Base-by-base conservation (phyloP, 2,797 vertebrate species). In the Okamejei kenojei region DNA sequence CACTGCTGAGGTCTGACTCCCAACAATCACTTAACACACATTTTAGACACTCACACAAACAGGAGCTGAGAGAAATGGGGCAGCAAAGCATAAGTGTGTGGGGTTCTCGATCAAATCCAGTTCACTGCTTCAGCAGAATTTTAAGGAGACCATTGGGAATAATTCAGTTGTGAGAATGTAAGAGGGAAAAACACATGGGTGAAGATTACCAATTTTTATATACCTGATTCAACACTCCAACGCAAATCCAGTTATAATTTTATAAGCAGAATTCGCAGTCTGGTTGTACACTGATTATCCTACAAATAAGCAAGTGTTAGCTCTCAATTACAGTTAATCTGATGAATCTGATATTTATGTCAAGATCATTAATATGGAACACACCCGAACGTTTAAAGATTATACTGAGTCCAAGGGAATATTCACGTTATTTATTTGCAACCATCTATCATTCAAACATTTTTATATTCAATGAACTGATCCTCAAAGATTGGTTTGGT, bases 241-340 rank as follows among this genome's bases (percentile, higher is more conserved):
- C 74, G 76, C 71, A 92, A 76, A 92, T 17, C 90, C 90, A 91
- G 35, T 73, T 91, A 26, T 4, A 91, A 86, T 65, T 82, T 94
- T 94, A 93, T 77, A 21, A 92, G 26, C 92, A 93, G 93, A 90
- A 84, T 93, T 93, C 93, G 93, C 93, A 93, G 92, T 93, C 19
- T 93, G 1, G 80, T 93, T 94, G 93, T 93, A 94, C 93, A 74
- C 94, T 95, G 95, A 95, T 94, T 93, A 1, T 95, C 93, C 95
- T 95, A 93, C 26, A 95, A 95, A 94, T 95, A 95, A 95, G 94
- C 94, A 94, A 93, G 94, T 95, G 95, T 95, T 94, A 94, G 93
- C 93, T 93, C 45, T 0, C 94, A 94, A 94, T 96, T 96, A 95
- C 54, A 93, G 94, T 95, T 96, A 95, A 95, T 95, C 94, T 94